Percentiles rank a stretch among this genome's conserved stretches.
Evolutionary conservation across 1,140 invertebrate genomes (phyloP).

Genomic region (Aphis craccivora): DNA sequence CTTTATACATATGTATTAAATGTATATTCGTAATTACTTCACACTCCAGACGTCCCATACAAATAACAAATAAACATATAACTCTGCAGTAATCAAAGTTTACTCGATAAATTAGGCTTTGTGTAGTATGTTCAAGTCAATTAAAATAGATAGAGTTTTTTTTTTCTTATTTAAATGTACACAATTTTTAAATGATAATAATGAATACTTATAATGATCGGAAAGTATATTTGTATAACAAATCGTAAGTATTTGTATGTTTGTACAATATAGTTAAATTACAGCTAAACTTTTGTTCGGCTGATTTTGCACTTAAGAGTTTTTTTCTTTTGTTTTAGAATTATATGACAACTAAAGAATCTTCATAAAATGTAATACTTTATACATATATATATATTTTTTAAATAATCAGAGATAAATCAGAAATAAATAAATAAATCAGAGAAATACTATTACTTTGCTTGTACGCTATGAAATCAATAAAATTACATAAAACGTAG

Average conservation of each 20-base stretch:
- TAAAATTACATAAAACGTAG: neutral
- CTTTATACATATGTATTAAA: neutral
- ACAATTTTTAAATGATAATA: neutral
- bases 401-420: too few species aligned
- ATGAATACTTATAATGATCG: neutral
- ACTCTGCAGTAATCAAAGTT: neutral
- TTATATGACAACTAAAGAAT: neutral
- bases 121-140: neutral
- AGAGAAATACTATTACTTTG: neutral
- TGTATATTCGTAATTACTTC: neutral
- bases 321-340: neutral
- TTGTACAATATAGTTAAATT: neutral
- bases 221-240: neutral
- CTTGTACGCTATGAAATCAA: neutral
- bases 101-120: neutral
- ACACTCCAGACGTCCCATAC: neutral
- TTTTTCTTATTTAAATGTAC: neutral
- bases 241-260: too few species aligned
- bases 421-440: too few species aligned
- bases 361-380: neutral
- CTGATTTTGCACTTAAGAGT: neutral
- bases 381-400: too few species aligned
- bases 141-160: neutral
- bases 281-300: too few species aligned
- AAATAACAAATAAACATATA: neutral